phyloP scores from a whole-genome alignment of 2,113 vertebrate species.

The Callocephalon fimbriatum region DNA sequence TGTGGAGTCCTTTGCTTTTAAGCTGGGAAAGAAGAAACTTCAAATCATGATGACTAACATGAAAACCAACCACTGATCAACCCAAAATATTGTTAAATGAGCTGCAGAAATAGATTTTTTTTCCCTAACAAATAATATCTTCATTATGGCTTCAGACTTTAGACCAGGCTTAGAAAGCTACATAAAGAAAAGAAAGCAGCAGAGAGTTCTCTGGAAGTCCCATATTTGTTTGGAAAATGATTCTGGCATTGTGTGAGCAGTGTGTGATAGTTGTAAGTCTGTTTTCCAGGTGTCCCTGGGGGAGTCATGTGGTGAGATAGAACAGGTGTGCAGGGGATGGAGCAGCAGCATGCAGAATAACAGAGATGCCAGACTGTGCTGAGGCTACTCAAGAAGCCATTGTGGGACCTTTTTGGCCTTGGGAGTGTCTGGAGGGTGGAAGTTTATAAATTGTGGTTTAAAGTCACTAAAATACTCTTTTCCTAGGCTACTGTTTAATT shows the following conservation, averaged over 20 bases:
- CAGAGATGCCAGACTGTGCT: background rate
- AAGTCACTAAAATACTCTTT: background rate
- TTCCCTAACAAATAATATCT: background rate
- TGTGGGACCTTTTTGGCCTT: background rate
- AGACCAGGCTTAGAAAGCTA: background rate
- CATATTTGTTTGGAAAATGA: background rate
- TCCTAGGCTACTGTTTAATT: background rate
- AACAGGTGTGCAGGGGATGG: background rate
- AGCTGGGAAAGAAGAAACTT: background rate
- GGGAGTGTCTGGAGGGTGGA: background rate
- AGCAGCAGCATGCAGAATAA: background rate
- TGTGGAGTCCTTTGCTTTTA: background rate
- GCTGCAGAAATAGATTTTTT: background rate
- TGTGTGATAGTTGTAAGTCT: background rate
- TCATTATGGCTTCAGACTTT: background rate
- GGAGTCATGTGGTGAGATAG: fast-evolving
- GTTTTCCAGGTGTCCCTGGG: background rate
- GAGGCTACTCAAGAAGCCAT: background rate
- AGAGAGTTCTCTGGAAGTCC: background rate
- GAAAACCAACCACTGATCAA: background rate
- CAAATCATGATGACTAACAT: background rate
- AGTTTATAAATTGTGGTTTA: background rate
- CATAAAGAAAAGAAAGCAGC: background rate
- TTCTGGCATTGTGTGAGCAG: background rate
- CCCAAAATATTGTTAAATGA: background rate